Percentiles rank a stretch among this genome's conserved stretches.
phyloP scores from a whole-genome alignment of 1,140 invertebrate species.

The Cryptotermes secundus region DNA sequence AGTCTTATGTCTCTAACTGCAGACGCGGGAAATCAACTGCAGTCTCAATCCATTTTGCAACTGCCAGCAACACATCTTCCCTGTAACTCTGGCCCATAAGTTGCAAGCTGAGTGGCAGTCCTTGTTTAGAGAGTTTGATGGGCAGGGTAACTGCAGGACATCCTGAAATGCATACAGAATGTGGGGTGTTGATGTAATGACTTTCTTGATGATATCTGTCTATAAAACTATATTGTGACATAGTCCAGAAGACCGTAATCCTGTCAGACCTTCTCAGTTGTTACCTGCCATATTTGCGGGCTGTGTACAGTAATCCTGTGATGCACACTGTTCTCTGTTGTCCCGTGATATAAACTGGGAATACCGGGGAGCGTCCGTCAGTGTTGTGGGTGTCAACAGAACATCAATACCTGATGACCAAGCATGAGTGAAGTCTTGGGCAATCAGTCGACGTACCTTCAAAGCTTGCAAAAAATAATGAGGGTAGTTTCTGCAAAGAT shows the following conservation, averaged over 20 bases:
- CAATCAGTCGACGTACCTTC: slow-evolving; percentile 84
- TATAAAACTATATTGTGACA: too few species aligned
- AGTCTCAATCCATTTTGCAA: slow-evolving; percentile 84
- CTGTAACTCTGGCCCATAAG: slow-evolving; percentile 82
- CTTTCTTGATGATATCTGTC: too few species aligned
- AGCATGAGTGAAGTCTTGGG: slow-evolving; percentile 81
- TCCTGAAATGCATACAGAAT: slow-evolving; percentile 51
- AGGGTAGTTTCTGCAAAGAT: slow-evolving; percentile 76
- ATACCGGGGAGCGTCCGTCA: slow-evolving; percentile 77
- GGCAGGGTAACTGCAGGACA: slow-evolving; percentile 91
- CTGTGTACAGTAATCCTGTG: slow-evolving; percentile 94
- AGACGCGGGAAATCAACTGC: slow-evolving; percentile 63
- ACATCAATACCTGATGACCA: slow-evolving; percentile 73
- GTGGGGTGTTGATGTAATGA: too few species aligned
- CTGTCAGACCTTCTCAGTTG: slow-evolving; percentile 21
- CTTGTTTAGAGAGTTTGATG: slow-evolving; percentile 70
- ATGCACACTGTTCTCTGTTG: slow-evolving; percentile 81
- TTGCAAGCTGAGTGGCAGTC: slow-evolving; percentile 88
- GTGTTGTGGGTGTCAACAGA: slow-evolving; percentile 88
- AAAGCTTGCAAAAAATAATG: slow-evolving; percentile 91
- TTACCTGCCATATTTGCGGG: slow-evolving; percentile 92
- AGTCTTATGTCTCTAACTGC: slow-evolving; percentile 5
- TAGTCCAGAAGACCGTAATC: too few species aligned
- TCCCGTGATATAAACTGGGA: slow-evolving; percentile 76
- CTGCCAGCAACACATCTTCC: slow-evolving; percentile 73